phyloP scores from a whole-genome alignment of 2,797 vertebrate genomes.

The Schizopygopsis pylzovi region DNA sequence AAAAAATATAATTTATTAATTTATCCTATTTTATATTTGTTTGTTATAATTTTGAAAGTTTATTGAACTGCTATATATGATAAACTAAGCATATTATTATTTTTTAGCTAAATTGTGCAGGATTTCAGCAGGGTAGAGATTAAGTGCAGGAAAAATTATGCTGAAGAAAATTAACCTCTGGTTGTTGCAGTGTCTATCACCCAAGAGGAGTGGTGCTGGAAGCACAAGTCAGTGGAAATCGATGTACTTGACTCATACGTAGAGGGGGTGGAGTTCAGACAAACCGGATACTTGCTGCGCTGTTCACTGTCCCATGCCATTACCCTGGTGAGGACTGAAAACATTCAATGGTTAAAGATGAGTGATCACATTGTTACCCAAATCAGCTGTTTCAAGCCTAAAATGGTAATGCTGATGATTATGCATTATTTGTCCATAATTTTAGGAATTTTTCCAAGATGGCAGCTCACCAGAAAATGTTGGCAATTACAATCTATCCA shows the following conservation, averaged over 20 bases:
- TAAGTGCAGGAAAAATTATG: background rate
- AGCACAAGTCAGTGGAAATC: constrained; percentile 92
- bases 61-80: background rate
- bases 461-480: constrained; percentile 97
- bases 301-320: constrained; percentile 97
- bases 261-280: constrained; percentile 89
- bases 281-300: constrained; percentile 97
- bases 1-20: too few species aligned
- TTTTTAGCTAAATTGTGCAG: background rate
- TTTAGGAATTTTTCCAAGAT: constrained; percentile 98
- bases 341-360: background rate
- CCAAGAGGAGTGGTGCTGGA: constrained; percentile 99
- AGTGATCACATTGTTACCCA: background rate
- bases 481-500: constrained; percentile 96
- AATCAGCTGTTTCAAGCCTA: background rate
- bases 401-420: background rate
- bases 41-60: background rate
- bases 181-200: constrained; percentile 84
- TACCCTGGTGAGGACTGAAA: constrained; percentile 85
- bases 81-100: background rate
- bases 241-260: constrained; percentile 89
- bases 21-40: background rate
- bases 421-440: background rate
- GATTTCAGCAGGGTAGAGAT: background rate
- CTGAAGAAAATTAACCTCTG: background rate